These are phyloP conservation scores for Kryptolebias ocellatus DNA, from an alignment of 2,797 vertebrate species.

Conservation along the genomic window DNA sequence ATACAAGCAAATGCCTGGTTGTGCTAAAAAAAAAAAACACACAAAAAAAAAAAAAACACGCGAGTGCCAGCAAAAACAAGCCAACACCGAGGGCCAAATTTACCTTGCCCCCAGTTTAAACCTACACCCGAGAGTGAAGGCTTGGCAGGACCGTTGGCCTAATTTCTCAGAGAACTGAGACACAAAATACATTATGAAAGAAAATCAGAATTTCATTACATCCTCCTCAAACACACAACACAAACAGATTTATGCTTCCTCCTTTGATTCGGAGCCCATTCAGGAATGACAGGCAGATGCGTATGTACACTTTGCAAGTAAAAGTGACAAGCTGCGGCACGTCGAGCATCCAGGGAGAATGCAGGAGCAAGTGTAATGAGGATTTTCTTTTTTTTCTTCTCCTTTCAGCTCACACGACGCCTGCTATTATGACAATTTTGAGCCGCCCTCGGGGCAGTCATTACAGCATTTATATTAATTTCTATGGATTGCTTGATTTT, in stretches of 20 bases:
- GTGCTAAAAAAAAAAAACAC: constrained; percentile 55
- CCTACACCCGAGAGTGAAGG: constrained; percentile 35
- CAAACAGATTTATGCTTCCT: constrained; percentile 24
- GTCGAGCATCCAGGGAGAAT: constrained; percentile 75
- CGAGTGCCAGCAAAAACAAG: constrained; percentile 64
- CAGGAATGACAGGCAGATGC: constrained; percentile 55
- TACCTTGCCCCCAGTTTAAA: constrained; percentile 60
- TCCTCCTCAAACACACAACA: constrained; percentile 45
- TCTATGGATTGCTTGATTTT: constrained; percentile 76
- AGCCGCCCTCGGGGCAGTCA: constrained; percentile 76
- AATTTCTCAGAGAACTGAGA: constrained; percentile 38
- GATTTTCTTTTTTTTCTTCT: constrained; percentile 69
- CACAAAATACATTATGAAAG: constrained; percentile 42
- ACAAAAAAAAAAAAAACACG: constrained; percentile 43
- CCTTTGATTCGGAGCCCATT: constrained; percentile 38
- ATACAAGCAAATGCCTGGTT: constrained; percentile 65
- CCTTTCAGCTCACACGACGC: constrained; percentile 73
- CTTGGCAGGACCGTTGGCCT: constrained; percentile 34
- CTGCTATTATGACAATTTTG: constrained; percentile 81
- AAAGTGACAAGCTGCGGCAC: constrained; percentile 72
- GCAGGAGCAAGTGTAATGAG: constrained; percentile 80
- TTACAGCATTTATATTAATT: constrained; percentile 84
- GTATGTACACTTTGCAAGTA: constrained; percentile 55
- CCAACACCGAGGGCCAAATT: constrained; percentile 44
- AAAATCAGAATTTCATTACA: constrained; percentile 47